Conservation (phyloP, 2,113 vertebrate species). For the Callipepla squamata region DNA sequence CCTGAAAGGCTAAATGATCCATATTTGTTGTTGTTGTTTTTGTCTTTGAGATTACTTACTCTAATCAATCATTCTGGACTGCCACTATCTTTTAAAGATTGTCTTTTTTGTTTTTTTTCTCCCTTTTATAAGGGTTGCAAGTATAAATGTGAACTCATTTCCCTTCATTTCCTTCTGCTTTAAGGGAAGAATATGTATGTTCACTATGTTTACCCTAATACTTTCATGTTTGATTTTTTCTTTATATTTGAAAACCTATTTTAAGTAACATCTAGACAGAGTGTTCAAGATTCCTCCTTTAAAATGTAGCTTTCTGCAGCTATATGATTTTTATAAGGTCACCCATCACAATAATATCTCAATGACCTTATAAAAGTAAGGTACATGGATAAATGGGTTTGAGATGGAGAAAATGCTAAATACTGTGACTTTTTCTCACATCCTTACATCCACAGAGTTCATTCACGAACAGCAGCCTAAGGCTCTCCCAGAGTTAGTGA, state of each 20-base stretch:
- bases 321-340: constrained; percentile 31
- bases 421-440: neutral
- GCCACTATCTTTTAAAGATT: neutral
- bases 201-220: neutral
- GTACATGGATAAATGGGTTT: neutral
- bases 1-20: neutral
- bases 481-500: neutral
- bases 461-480: neutral
- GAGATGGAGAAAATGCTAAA: neutral
- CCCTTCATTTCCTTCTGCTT: neutral
- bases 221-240: neutral
- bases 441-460: neutral
- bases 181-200: constrained; percentile 12
- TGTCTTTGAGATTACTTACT: constrained; percentile 22
- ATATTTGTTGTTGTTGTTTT: neutral
- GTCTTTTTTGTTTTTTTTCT: neutral
- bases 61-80: constrained; percentile 5
- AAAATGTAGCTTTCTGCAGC: neutral
- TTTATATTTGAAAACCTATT: constrained; percentile 1
- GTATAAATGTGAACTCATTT: constrained; percentile 37
- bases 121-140: neutral
- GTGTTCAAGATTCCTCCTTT: neutral
- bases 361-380: constrained; percentile 20
- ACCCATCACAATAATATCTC: neutral
- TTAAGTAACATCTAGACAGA: neutral